These are phyloP conservation scores for Pollenia angustigena DNA, from an alignment of 2,888 invertebrate genomes.

Conservation along the genomic window DNA sequence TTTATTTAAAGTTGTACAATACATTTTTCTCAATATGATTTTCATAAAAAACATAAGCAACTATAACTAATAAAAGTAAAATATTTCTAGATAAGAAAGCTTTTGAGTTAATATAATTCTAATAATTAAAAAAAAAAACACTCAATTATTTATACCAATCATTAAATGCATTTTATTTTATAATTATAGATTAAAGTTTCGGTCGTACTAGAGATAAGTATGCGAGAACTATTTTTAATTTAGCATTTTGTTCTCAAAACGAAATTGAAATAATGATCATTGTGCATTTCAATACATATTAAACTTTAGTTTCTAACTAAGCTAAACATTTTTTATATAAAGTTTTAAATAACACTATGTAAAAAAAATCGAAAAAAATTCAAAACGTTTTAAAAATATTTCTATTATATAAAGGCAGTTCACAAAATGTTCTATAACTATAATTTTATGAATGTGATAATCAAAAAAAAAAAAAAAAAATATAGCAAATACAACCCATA, in stretches of 20 bases:
- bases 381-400: too few species aligned
- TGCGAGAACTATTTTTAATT: not conserved
- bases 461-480: too few species aligned
- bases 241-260: not conserved
- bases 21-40: slow-evolving; percentile 13
- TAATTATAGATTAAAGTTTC: slow-evolving; percentile 25
- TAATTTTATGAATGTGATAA: too few species aligned
- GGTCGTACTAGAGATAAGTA: not conserved
- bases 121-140: slow-evolving; percentile 14
- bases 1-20: too few species aligned
- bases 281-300: too few species aligned
- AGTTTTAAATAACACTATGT: too few species aligned
- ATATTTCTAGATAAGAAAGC: slow-evolving; percentile 48
- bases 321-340: too few species aligned
- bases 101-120: not conserved
- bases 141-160: not conserved
- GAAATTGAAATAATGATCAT: not conserved
- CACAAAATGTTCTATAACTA: too few species aligned
- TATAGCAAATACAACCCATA: too few species aligned
- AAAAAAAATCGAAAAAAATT: too few species aligned
- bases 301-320: too few species aligned
- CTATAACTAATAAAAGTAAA: slow-evolving; percentile 31
- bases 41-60: not conserved
- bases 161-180: slow-evolving; percentile 17
- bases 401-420: too few species aligned